Evolutionary conservation across 2,888 invertebrate species (phyloP), one percentile per base, ranked within the genome.

Genomic region (Cryptosula pallasiana): DNA sequence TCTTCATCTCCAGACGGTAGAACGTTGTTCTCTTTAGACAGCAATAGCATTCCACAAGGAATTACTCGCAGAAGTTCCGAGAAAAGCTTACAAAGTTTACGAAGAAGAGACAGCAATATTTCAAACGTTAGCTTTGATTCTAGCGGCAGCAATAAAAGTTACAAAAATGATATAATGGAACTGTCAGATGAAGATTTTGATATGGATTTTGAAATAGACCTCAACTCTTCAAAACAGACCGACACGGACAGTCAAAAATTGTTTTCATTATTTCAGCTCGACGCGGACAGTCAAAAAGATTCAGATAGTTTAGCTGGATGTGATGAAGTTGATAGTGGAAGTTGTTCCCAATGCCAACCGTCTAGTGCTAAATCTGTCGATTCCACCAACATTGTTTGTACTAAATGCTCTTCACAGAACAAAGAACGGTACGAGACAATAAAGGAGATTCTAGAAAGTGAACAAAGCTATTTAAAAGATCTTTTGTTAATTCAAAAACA

Each of bases 381-480:
- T 63, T 63, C 63, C 20, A 27, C 29, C 13, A 5, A 9, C 5
- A 32, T 9, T 32, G 16, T 83, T 36, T 96, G 95, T 84, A 89
- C 92, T 75, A 93, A 94, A 83, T 96, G 96, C 84, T 88, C 90
- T 73, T 92, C 94, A 81, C 92, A 92, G 80, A 88, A 95, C 72
- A 90, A 92, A 9, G 95, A 96, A 83, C 89, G 95, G 72, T 94
- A 94, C 81, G 95, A 96, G 87, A 95, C 95, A 45, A 91, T 96
- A 71, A 92, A 92, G 1, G 96, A 96, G 87, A 94, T 96, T 75
- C 92, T 95, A 1, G 95, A 96, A 86, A 96, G 96, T 0, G 96
- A 96, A 86, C 91, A 94, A 81, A 96, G 95, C 81, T 96, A 96
- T 82, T 94, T 95, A 27, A 88, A 95, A 72, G 96, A 96, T 85